Evolutionary conservation across 2,113 vertebrate species (phyloP), one percentile per base, ranked within the genome.

Genomic region (Pedetes capensis): DNA sequence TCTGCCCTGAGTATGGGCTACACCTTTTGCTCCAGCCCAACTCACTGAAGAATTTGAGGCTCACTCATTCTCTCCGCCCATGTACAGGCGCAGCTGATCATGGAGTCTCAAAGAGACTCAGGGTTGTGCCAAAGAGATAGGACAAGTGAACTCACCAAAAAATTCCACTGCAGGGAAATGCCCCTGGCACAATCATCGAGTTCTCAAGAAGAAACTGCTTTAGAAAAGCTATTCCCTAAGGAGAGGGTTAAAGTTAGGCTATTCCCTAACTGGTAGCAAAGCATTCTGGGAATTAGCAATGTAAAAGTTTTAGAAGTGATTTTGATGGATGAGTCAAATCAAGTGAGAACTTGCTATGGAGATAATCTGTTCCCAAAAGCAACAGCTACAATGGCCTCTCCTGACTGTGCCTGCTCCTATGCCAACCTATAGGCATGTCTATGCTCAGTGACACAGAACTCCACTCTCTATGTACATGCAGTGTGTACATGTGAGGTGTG

Each of bases 261-360:
- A 86, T 68, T 90, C 74, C n/a, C 64, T 87, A 92, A 95, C 3
- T 89, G 51, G 80, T 4, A 59, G 37, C 64, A 94, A 91, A 93
- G 71, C 14, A 55, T 89, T 92, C 63, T 91, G 29, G 32, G 55
- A 94, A 95, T 66, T 42, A 80, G 47, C 44, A 93, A 84, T 25
- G 84, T 39, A 79, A 95, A 88, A 76, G 42, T 78, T 75, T 51
- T 51, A 75, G 17, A 34, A 34, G 44, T 42, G 22, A 88, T 57
- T 89, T 29, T 79, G 74, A 91, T 12, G 8, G 16, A 64, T 51
- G 53, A 57, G 11, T 44, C 51, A 85, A 78, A 68, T 76, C 55
- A 89, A 32, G 27, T 83, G 79, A 85, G 6, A 88, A 23, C 9
- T 93, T 71, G 72, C 57, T 63, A 49, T 23, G 42, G 51, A 91